Base-by-base conservation (phyloP, 2,888 invertebrate genomes). In the Cancer borealis region DNA sequence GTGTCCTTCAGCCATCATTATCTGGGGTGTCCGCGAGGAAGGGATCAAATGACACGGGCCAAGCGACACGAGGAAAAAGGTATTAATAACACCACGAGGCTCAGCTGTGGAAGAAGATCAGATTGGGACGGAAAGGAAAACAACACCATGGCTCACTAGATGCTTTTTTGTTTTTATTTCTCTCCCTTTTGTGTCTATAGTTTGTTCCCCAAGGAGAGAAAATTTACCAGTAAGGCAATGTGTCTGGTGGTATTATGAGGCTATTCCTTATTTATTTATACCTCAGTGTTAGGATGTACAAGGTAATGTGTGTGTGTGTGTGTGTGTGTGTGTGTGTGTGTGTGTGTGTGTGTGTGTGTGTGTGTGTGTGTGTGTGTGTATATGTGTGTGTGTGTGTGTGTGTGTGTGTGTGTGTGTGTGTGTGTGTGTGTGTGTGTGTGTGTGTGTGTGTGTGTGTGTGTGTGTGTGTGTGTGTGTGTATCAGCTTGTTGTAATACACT, bases 1-100 rank as follows among this genome's bases (percentile, higher is more conserved):
- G 90, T 90, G 90, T 90, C 90, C 90, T 90, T 39, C 49, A 60
- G 30, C 49, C 90, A 49, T 90, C 90, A 90, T 90, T 90, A 90
- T 90, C 90, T 30, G 60, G 54, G 90, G 90, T 90, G 90, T 90
- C 90, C 90, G 90, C 54, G 49, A 17, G 60, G 49, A 47, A 90
- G 90, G 90, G 90, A 90, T 49, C 90, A 47, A 60, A 49, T 49
- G 49, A 49, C 47, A 88, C 46, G 49, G 88, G 26, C 88, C 84
- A 39, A 84, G 39, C 84, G 84, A 84, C 84, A 84, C 84, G n/a
- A 39, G 84, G 39, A 84, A 84, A 84, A 84, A 84, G 84, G 39
- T 39, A 39, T 84, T 84, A 84, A 84, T 30, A 84, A 39, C 84
- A 14, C 84, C 84, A 84, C 14, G n/a, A 66, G 84, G 14, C 30